Base-by-base conservation (phyloP, 2,888 invertebrate genomes). In the Pharmacophagus antenor region DNA sequence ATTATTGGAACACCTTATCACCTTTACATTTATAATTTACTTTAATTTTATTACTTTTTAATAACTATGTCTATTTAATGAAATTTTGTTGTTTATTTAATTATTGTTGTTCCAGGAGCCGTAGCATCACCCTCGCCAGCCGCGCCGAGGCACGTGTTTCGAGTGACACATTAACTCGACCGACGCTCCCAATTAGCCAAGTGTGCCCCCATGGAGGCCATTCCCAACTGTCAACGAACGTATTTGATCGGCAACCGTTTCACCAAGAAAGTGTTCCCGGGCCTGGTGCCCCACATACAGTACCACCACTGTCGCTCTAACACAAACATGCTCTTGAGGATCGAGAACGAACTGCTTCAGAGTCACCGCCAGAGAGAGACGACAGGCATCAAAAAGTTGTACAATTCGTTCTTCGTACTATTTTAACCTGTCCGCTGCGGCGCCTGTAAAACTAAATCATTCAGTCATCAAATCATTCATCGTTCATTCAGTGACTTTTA, bases 401-500 rank as follows among this genome's bases (percentile, higher is more conserved):
- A 96, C 91, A 96, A 96, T 89, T 95, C 95, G 64, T 96, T 96
- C 90, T 96, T 96, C 84, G 96, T 96, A 70, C 93, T 96, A 84
- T 96, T 96, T 89, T 96, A 96, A 95, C 91, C 77, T 74, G 65
- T 27, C 69, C 62, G 62, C 56, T 15, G 58, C 61, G 51, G 62
- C 17, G 12, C 27, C n/a, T 27, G 59, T 66, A 64, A 70, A 68
- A 31, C 65, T 66, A 62, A 65, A n/a, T n/a, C n/a, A n/a, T n/a
- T 69, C 73, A 70, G 70, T 72, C 73, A 73, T 68, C 72, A 70
- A n/a, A n/a, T 70, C 68, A 67, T 66, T 69, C 74, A 74, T 75
- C 73, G 70, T 74, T 76, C 80, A 80, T 82, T 73, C 67, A 79
- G 77, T 80, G 81, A 80, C 80, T 76, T 68, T 75, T 70, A 68